Percentiles rank a stretch among this genome's conserved stretches.
Evolutionary conservation across 2,113 vertebrate genomes (phyloP).

Genomic region (Phyllostomus discolor): DNA sequence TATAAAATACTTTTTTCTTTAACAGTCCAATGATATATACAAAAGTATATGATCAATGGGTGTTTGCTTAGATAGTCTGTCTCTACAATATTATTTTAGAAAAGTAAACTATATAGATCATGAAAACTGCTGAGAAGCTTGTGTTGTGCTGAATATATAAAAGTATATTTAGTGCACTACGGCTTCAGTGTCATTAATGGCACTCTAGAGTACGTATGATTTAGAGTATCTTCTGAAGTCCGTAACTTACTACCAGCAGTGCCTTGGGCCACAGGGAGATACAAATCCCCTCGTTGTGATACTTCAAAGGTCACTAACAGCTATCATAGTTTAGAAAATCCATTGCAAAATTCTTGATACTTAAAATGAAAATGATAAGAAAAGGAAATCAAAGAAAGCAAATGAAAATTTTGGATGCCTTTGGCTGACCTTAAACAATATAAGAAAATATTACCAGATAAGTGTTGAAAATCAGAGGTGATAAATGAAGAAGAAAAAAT

Average conservation of each 20-base stretch:
- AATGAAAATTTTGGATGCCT: not conserved
- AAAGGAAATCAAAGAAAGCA: not conserved
- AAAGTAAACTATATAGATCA: not conserved
- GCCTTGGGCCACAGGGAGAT: not conserved
- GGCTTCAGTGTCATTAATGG: not conserved
- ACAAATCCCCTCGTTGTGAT: not conserved
- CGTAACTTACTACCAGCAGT: conserved; percentile 10
- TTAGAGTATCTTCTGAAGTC: conserved; percentile 47
- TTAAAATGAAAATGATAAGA: not conserved
- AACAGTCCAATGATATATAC: not conserved
- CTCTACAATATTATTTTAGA: not conserved
- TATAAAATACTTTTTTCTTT: not conserved
- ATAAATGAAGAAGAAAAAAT: not conserved
- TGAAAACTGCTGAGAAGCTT: not conserved
- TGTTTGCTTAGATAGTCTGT: not conserved
- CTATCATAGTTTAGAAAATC: not conserved
- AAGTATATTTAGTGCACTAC: not conserved
- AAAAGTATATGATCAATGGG: not conserved
- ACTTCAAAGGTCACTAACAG: conserved; percentile 10
- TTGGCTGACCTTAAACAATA: not conserved
- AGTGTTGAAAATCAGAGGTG: not conserved
- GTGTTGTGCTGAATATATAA: not conserved
- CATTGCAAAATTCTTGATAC: not conserved
- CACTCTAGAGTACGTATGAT: not conserved
- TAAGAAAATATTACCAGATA: not conserved